These are phyloP conservation scores for Microctonus aethiopoides DNA, from an alignment of 2,888 invertebrate species.

Conservation along the genomic window DNA sequence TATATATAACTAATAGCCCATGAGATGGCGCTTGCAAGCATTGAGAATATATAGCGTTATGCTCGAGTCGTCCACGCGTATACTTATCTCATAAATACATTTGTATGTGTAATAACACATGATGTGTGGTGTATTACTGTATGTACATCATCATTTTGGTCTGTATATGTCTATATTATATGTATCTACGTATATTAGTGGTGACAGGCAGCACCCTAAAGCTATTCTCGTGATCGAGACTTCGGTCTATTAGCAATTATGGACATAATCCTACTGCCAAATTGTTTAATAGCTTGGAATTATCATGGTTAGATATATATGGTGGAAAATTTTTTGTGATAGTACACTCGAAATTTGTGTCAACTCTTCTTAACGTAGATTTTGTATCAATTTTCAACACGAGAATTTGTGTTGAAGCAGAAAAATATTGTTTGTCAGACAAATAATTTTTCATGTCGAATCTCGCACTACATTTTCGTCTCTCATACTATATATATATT, in stretches of 20 bases:
- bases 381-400: too few relatives aligned
- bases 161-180: neutral
- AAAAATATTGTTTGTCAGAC: too few relatives aligned
- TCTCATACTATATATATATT: too few relatives aligned
- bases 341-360: too few relatives aligned
- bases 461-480: too few relatives aligned
- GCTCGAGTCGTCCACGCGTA: neutral
- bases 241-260: slow-evolving; percentile 55
- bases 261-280: slow-evolving; percentile 49
- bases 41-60: neutral
- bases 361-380: too few relatives aligned
- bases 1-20: neutral
- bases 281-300: slow-evolving; percentile 50
- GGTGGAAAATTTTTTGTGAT: too few relatives aligned
- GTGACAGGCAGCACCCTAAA: slow-evolving; percentile 27
- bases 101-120: too few relatives aligned
- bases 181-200: neutral
- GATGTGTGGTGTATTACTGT: neutral
- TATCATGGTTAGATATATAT: slow-evolving; percentile 46
- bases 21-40: neutral
- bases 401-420: too few relatives aligned
- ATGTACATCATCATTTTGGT: too few relatives aligned
- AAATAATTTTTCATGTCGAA: too few relatives aligned
- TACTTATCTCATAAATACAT: neutral
- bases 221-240: slow-evolving; percentile 44